Conservation (phyloP, 2,888 invertebrate species). For the Trichopoda pennipes region DNA sequence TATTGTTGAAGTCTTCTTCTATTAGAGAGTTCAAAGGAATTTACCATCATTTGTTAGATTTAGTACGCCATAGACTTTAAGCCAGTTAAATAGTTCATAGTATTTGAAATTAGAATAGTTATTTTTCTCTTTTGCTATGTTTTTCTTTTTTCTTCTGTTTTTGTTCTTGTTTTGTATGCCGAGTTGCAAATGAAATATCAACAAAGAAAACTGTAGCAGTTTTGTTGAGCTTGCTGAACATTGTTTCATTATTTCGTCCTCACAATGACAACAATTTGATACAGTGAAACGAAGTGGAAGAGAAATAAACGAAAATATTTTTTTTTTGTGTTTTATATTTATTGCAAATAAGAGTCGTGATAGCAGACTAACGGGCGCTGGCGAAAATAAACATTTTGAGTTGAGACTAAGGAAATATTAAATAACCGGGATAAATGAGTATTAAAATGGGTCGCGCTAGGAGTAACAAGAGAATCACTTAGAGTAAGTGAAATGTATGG, state of each 20-base stretch:
- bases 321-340: constrained; percentile 9
- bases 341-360: constrained; percentile 11
- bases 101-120: constrained; percentile 22
- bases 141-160: background rate
- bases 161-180: background rate
- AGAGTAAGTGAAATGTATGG: background rate
- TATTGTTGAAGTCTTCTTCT: background rate
- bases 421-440: constrained; percentile 4
- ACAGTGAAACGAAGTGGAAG: constrained; percentile 14
- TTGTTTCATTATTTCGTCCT: too few relatives aligned
- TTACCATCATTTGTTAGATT: constrained; percentile 46
- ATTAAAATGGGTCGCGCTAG: constrained; percentile 44
- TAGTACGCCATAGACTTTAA: constrained; percentile 60
- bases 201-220: background rate
- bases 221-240: background rate
- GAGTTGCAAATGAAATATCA: background rate
- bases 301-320: background rate
- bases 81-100: constrained; percentile 48
- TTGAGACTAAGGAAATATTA: background rate
- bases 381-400: constrained; percentile 40
- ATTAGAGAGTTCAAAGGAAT: constrained; percentile 60
- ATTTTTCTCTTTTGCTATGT: constrained; percentile 7
- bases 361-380: constrained; percentile 64
- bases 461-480: background rate
- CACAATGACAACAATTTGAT: background rate